These are phyloP conservation scores for Acropora yongei DNA, from an alignment of 64 coral and sea anemone genomes.

Conservation along the genomic window DNA sequence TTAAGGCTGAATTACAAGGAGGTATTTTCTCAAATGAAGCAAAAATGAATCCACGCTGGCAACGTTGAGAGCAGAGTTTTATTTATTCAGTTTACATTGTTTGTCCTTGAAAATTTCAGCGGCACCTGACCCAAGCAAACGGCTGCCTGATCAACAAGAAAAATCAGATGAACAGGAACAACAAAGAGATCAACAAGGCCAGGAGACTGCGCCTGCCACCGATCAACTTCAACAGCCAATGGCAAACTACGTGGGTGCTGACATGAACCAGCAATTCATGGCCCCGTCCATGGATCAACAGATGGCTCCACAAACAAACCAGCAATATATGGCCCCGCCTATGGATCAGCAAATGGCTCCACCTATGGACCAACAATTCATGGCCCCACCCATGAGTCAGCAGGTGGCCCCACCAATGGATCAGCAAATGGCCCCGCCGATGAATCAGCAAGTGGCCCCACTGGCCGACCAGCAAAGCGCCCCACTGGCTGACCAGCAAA, in stretches of 20 bases:
- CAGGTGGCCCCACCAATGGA: slow-evolving; percentile 1
- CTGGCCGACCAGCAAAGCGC: not conserved
- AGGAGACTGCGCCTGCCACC: not conserved
- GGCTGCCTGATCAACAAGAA: slow-evolving; percentile 27
- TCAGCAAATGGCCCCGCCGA: not conserved
- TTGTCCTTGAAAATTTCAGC: not conserved
- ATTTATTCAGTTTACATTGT: not conserved
- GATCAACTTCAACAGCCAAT: not conserved
- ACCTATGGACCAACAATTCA: slow-evolving; percentile 10
- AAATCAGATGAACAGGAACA: not conserved
- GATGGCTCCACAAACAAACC: not conserved
- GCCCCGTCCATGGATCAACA: slow-evolving; percentile 4
- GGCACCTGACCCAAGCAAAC: slow-evolving; percentile 24
- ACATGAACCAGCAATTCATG: not conserved
- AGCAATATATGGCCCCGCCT: slow-evolving; percentile 13
- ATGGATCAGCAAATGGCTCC: slow-evolving; percentile 21
- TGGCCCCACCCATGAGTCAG: not conserved
- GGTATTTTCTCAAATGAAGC: no score
- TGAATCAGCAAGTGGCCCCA: slow-evolving; percentile 18
- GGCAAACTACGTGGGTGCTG: not conserved
- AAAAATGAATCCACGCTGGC: no score
- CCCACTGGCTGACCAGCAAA: slow-evolving; percentile 2
- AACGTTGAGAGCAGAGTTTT: not conserved
- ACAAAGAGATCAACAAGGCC: not conserved
- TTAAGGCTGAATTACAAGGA: no score